A percentile compares a stretch with the other conserved stretches of the same genome.
Conservation (phyloP, 1,140 invertebrate species). For the Drosophila mayri region DNA sequence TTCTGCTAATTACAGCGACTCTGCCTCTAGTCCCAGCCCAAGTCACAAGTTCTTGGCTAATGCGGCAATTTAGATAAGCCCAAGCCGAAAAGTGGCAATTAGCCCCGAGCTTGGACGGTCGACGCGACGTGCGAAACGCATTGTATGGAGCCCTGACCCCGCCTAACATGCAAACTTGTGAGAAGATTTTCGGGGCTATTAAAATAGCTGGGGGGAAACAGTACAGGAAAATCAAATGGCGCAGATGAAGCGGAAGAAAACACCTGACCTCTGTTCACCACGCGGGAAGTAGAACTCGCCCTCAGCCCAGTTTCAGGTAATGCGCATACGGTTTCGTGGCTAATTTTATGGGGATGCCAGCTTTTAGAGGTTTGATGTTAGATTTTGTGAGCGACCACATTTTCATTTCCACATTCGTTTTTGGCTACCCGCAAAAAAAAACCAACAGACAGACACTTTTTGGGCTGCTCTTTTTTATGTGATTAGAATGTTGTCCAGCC, state of each 20-base stretch:
- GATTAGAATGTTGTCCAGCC: constrained; percentile 78
- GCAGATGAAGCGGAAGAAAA: constrained; percentile 45
- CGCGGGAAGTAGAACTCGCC: constrained; percentile 19
- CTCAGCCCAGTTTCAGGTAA: constrained; percentile 1
- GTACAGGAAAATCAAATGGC: constrained; percentile 18
- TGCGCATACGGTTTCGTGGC: constrained; percentile 23
- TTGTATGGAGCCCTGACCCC: constrained; percentile 78
- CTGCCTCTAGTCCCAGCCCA: constrained; percentile 16
- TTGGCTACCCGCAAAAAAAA: constrained; percentile 32
- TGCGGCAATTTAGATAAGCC: constrained; percentile 80
- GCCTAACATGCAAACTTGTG: constrained; percentile 69
- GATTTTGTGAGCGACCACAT: constrained; percentile 12
- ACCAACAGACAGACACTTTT: constrained; percentile 11
- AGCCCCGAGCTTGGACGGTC: constrained; percentile 39
- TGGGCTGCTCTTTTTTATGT: constrained; percentile 71
- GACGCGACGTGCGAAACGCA: constrained; percentile 66
- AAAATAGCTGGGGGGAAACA: constrained; percentile 19
- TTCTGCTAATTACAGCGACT: constrained; percentile 69
- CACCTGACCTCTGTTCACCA: constrained; percentile 20
- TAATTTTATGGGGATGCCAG: constrained; percentile 37
- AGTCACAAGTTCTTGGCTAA: constrained; percentile 78
- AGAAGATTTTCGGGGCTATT: constrained; percentile 46
- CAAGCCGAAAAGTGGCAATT: constrained; percentile 64
- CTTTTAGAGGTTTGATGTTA: constrained; percentile 28
- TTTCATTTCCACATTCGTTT: constrained; percentile 64